A percentile compares a stretch with the other conserved stretches of the same genome.
phyloP scores from a whole-genome alignment of 92 coral and sea anemone species.

The Paramuricea clavata region DNA sequence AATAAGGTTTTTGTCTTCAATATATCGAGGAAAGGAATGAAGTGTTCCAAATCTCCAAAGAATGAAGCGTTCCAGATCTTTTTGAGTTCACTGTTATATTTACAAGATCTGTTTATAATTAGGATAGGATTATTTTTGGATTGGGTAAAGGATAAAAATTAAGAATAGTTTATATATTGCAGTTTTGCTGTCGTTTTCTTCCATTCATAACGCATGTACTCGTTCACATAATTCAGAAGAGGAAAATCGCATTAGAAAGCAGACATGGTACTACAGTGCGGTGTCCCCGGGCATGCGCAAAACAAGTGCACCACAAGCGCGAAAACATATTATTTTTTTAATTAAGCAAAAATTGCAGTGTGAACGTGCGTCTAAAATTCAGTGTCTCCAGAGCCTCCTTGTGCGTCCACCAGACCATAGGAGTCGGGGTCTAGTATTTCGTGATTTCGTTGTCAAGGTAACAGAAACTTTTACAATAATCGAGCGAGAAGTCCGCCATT shows the following conservation, averaged over 20 bases:
- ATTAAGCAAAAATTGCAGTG: no score
- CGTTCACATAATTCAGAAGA: no score
- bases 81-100: no score
- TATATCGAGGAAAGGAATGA: background rate
- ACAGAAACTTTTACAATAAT: conserved; percentile 18
- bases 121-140: background rate
- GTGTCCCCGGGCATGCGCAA: no score
- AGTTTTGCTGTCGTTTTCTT: background rate
- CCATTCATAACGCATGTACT: no score
- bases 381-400: background rate
- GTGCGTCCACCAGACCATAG: background rate
- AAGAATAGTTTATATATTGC: background rate
- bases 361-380: background rate
- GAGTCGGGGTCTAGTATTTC: conserved; percentile 34
- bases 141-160: no score
- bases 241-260: no score
- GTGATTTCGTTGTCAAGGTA: conserved; percentile 36
- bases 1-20: no score
- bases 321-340: no score
- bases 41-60: background rate
- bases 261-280: no score
- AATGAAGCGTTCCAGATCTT: background rate
- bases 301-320: no score
- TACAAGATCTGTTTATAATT: background rate
- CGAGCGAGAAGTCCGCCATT: conserved; percentile 7